phyloP scores from a whole-genome alignment of 1,140 invertebrate species.

The Chironomus tepperi region DNA sequence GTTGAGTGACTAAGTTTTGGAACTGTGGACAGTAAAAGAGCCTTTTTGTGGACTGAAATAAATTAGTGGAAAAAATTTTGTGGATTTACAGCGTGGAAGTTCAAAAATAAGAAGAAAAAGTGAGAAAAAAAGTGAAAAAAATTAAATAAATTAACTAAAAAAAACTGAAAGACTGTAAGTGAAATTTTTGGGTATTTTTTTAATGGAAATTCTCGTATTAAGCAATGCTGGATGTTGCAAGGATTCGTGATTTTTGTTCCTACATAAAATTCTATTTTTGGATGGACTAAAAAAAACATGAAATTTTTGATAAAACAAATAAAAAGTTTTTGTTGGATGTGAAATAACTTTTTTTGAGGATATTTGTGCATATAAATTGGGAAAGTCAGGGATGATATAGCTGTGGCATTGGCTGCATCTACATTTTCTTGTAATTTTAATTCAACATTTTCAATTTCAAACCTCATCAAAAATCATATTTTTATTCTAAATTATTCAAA shows the following conservation, averaged over 20 bases:
- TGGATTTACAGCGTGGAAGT: background rate
- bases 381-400: too few species aligned
- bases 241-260: background rate
- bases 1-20: background rate
- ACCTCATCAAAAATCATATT: too few species aligned
- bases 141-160: background rate
- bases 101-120: background rate
- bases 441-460: too few species aligned
- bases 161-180: background rate
- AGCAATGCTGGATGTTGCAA: background rate
- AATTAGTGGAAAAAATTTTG: background rate
- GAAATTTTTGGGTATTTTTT: background rate
- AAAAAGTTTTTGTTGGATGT: too few species aligned
- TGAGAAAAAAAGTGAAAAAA: background rate
- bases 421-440: too few species aligned
- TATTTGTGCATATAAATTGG: too few species aligned
- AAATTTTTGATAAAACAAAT: too few species aligned
- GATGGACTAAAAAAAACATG: too few species aligned
- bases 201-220: background rate
- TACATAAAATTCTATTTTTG: too few species aligned
- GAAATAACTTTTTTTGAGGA: too few species aligned
- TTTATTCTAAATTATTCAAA: too few species aligned
- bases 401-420: too few species aligned
- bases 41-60: background rate
- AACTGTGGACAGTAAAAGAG: background rate